Evolutionary conservation across 2,888 invertebrate species (phyloP).

Genomic region (Pristionchus arcanus): DNA sequence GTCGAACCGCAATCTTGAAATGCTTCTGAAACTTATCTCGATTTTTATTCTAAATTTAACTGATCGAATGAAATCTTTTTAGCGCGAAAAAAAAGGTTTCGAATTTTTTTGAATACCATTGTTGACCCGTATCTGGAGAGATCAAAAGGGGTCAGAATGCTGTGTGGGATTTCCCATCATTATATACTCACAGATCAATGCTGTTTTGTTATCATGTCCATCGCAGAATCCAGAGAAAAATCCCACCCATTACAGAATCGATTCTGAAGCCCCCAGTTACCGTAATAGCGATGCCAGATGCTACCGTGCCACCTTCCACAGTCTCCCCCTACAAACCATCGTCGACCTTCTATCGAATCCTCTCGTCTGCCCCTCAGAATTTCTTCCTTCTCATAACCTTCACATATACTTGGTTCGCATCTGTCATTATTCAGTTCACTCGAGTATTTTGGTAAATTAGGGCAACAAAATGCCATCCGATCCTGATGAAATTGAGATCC

Average conservation of each 20-base stretch:
- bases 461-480: neutral
- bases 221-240: neutral
- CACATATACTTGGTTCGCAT: conserved; percentile 34
- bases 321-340: neutral
- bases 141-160: too few species aligned
- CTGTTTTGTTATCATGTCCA: neutral
- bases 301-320: neutral
- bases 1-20: too few species aligned
- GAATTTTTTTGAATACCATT: too few species aligned
- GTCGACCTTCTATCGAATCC: conserved; percentile 28
- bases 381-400: neutral
- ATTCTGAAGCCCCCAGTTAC: neutral
- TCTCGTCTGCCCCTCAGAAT: conserved; percentile 7
- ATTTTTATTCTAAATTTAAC: too few species aligned
- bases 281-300: neutral
- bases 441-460: conserved; percentile 5
- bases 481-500: neutral
- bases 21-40: too few species aligned
- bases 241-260: neutral
- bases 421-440: conserved; percentile 3
- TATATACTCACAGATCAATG: neutral
- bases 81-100: too few species aligned
- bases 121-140: too few species aligned
- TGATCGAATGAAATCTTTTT: too few species aligned
- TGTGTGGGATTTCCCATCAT: neutral